Evolutionary conservation across 2,888 invertebrate species (phyloP).

Genomic region (Drosophila subsilvestris): DNA sequence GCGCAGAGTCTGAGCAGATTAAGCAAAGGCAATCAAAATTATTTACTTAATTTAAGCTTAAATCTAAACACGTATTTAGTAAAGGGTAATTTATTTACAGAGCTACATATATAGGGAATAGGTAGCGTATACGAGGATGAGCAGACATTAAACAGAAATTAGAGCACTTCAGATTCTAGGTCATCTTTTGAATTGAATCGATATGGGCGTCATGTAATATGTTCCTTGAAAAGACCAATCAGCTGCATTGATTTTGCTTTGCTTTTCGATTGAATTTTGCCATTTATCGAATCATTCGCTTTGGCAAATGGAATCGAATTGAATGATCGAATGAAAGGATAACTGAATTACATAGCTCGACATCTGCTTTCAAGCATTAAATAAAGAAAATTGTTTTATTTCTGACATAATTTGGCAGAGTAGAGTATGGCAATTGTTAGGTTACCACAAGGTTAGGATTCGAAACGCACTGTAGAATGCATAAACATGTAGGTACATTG

Average conservation of each 20-base stretch:
- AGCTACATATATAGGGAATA: neutral
- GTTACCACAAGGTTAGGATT: too few relatives aligned
- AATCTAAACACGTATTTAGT: constrained; percentile 10
- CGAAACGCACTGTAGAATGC: too few relatives aligned
- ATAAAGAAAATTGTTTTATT: neutral
- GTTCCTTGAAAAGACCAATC: neutral
- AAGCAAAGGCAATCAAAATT: constrained; percentile 16
- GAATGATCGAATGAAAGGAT: neutral
- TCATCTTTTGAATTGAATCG: neutral
- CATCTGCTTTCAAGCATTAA: neutral
- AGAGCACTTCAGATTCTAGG: neutral
- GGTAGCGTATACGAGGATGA: too few relatives aligned
- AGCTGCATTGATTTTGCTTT: neutral
- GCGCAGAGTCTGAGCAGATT: constrained; percentile 40
- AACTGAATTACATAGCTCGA: neutral
- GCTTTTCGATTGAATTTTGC: neutral
- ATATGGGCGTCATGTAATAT: too few relatives aligned
- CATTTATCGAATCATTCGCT: neutral
- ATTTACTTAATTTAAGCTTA: constrained; percentile 11
- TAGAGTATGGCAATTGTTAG: too few relatives aligned
- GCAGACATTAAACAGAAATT: neutral
- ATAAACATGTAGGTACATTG: too few relatives aligned
- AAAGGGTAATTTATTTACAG: neutral
- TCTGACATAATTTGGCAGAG: too few relatives aligned
- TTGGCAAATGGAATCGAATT: neutral